Conservation (phyloP, 2,797 vertebrate genomes). For the Jordanella pulchra region DNA sequence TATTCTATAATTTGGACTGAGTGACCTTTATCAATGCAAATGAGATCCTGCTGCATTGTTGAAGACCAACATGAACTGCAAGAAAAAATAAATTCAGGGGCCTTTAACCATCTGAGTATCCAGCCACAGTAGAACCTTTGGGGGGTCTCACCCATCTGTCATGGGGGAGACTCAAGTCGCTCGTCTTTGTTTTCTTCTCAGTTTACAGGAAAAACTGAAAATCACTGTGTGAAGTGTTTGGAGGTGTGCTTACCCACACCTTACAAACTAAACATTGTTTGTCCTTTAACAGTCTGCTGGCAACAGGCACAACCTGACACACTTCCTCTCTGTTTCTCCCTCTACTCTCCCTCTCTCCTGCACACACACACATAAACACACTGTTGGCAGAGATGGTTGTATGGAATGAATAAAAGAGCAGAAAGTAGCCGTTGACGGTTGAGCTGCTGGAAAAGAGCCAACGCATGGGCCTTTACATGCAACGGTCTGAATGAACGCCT, state of each 20-base stretch:
- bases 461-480: conserved; percentile 14
- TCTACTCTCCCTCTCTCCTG: neutral
- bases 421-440: conserved; percentile 55
- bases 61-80: neutral
- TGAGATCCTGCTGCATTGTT: neutral
- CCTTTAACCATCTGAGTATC: conserved; percentile 7
- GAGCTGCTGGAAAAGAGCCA: conserved; percentile 45
- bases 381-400: conserved; percentile 26
- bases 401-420: conserved; percentile 52
- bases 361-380: conserved; percentile 29
- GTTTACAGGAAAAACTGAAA: conserved; percentile 5
- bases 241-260: conserved; percentile 26
- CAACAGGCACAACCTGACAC: conserved; percentile 15
- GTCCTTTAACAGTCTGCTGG: conserved; percentile 48
- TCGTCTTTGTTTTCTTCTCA: neutral
- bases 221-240: conserved; percentile 20
- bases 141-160: neutral
- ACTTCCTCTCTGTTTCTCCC: neutral
- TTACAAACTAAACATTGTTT: conserved; percentile 46
- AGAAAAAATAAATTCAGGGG: conserved; percentile 11
- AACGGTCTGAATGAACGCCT: conserved; percentile 21
- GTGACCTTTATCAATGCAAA: conserved; percentile 9
- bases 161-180: accelerated
- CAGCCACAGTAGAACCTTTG: neutral
- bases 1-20: neutral